A percentile compares a stretch with the other conserved stretches of the same genome.
Evolutionary conservation across 2,888 invertebrate genomes (phyloP).

Genomic region (Nephrotoma guestfalica): DNA sequence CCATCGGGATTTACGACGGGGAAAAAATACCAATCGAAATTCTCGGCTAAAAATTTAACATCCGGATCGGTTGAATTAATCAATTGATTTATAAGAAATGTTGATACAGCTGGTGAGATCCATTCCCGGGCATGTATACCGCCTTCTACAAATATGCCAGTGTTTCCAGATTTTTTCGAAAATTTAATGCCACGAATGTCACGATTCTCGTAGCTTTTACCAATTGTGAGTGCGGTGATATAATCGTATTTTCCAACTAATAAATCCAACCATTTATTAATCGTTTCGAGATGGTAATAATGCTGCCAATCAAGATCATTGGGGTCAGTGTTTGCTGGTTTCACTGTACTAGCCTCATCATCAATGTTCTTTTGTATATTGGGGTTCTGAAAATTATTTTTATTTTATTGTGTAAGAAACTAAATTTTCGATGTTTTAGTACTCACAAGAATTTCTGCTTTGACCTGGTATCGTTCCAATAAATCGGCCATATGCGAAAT

Average conservation of each 20-base stretch:
- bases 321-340: conserved; percentile 20
- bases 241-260: conserved; percentile 20
- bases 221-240: conserved; percentile 33
- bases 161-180: conserved; percentile 27
- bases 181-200: conserved; percentile 36
- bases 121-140: conserved; percentile 34
- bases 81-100: conserved; percentile 26
- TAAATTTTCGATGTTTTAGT: not conserved
- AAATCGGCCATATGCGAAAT: conserved; percentile 28
- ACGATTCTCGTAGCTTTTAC: conserved; percentile 36
- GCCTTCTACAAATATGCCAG: conserved; percentile 37
- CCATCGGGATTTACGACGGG: conserved; percentile 67
- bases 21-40: conserved; percentile 56
- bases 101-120: conserved; percentile 31
- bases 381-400: conserved; percentile 11
- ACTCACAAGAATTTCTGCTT: conserved; percentile 24
- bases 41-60: conserved; percentile 25
- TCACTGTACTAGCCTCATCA: conserved; percentile 17
- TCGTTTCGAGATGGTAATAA: conserved; percentile 29
- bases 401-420: no score
- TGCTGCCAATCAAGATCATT: conserved; percentile 27
- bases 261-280: conserved; percentile 27
- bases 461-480: conserved; percentile 21
- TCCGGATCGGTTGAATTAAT: conserved; percentile 25
- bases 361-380: conserved; percentile 18